phyloP scores from a whole-genome alignment of 1,140 invertebrate species.

The Argopecten irradians region DNA sequence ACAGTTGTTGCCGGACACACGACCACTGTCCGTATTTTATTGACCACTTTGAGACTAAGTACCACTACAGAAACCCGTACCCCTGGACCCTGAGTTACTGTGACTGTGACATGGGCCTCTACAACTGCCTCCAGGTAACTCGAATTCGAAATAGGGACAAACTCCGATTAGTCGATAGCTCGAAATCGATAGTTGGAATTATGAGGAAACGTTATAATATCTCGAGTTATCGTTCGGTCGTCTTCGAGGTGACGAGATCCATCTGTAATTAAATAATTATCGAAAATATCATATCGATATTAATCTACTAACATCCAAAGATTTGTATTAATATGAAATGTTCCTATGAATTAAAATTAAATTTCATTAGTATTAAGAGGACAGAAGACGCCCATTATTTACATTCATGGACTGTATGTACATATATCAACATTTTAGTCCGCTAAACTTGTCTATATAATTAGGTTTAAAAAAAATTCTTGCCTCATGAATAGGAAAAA shows the following conservation, averaged over 20 bases:
- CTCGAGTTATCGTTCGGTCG: background rate
- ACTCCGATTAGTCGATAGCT: background rate
- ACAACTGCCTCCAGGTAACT: conserved; percentile 49
- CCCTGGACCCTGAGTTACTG: conserved; percentile 55
- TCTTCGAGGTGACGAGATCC: background rate
- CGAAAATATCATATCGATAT: background rate
- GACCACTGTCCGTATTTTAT: conserved; percentile 57
- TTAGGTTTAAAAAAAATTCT: too few relatives aligned
- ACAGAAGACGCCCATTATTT: too few relatives aligned
- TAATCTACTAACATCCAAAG: background rate
- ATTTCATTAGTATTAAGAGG: too few relatives aligned
- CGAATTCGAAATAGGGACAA: background rate
- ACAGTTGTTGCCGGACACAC: conserved; percentile 50
- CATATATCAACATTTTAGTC: too few relatives aligned
- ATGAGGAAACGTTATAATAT: background rate
- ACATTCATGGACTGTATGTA: too few relatives aligned
- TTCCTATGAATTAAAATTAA: too few relatives aligned
- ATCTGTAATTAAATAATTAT: background rate
- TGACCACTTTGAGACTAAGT: conserved; percentile 46
- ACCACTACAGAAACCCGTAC: conserved; percentile 47
- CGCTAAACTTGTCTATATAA: too few relatives aligned
- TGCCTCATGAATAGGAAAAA: too few relatives aligned
- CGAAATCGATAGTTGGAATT: background rate
- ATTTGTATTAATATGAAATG: background rate
- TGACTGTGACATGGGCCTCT: conserved; percentile 49